Conservation (phyloP, 1,140 invertebrate species). For the Druon quercuslanigerum region DNA sequence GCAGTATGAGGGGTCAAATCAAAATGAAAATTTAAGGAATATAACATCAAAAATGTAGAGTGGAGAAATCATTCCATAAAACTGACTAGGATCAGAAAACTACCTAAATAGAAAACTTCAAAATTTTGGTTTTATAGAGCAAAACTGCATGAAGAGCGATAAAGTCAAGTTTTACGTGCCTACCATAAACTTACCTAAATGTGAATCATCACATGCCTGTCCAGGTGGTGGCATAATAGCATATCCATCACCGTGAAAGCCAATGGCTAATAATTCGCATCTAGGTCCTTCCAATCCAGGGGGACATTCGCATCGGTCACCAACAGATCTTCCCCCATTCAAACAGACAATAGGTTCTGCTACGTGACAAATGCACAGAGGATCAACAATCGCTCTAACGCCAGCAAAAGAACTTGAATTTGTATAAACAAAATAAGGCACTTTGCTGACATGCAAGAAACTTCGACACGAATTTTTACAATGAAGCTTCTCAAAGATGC, state of each 20-base stretch:
- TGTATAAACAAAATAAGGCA: conserved; percentile 88
- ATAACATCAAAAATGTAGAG: too few relatives aligned
- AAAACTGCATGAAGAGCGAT: too few relatives aligned
- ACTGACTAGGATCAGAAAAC: too few relatives aligned
- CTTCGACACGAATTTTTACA: conserved; percentile 86
- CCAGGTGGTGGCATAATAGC: conserved; percentile 89
- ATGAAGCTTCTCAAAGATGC: conserved; percentile 83
- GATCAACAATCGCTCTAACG: conserved; percentile 86
- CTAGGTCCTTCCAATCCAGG: conserved; percentile 87
- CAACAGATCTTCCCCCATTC: conserved; percentile 83
- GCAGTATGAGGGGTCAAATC: too few relatives aligned
- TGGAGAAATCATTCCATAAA: too few relatives aligned
- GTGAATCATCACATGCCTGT: conserved; percentile 84
- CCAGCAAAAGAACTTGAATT: conserved; percentile 94
- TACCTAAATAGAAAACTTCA: too few relatives aligned
- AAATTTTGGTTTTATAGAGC: too few relatives aligned
- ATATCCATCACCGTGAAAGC: conserved; percentile 91
- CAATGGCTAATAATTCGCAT: conserved; percentile 91
- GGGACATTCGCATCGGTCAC: conserved; percentile 80
- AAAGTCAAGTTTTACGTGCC: too few relatives aligned
- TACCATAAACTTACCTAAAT: conserved; percentile 80
- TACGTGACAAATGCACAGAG: conserved; percentile 83
- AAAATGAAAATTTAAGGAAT: too few relatives aligned
- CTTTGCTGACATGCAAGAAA: conserved; percentile 81
- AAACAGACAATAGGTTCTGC: conserved; percentile 78